A percentile compares a stretch with the other conserved stretches of the same genome.
phyloP scores from a whole-genome alignment of 2,888 invertebrate species.

The Blomia tropicalis region DNA sequence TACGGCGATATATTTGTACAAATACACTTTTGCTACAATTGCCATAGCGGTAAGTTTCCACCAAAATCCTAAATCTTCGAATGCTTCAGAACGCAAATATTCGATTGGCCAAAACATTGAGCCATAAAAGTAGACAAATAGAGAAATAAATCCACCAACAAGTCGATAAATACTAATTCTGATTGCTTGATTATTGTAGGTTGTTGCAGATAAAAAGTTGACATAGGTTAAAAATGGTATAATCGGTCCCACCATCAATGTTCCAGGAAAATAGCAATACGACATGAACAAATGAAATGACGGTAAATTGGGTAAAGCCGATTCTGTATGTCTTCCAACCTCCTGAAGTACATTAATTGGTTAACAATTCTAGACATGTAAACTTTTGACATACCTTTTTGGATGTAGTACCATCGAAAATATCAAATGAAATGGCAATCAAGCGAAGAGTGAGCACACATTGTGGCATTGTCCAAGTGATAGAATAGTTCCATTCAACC shows the following conservation, averaged over 20 bases:
- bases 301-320: conserved; percentile 47
- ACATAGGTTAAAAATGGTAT: conserved; percentile 65
- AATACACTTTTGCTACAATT: conserved; percentile 17
- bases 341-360: too few species aligned
- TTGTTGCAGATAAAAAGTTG: conserved; percentile 45
- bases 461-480: conserved; percentile 94
- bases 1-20: conserved; percentile 81
- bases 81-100: conserved; percentile 46
- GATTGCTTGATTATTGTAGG: not conserved
- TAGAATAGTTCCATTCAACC: conserved; percentile 65
- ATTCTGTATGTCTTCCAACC: conserved; percentile 42
- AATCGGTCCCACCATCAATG: conserved; percentile 85
- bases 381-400: not conserved
- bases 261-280: conserved; percentile 69
- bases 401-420: conserved; percentile 51
- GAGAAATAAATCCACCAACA: conserved; percentile 52
- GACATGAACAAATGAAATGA: conserved; percentile 60
- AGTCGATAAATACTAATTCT: conserved; percentile 34
- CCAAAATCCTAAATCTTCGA: conserved; percentile 26
- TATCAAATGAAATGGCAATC: conserved; percentile 63
- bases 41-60: conserved; percentile 21
- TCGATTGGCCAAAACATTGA: conserved; percentile 52
- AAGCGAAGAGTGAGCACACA: conserved; percentile 78
- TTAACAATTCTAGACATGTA: too few species aligned
- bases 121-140: conserved; percentile 56